These are phyloP conservation scores for Cyclopterus lumpus DNA, from an alignment of 2,797 vertebrate genomes.

Conservation along the genomic window DNA sequence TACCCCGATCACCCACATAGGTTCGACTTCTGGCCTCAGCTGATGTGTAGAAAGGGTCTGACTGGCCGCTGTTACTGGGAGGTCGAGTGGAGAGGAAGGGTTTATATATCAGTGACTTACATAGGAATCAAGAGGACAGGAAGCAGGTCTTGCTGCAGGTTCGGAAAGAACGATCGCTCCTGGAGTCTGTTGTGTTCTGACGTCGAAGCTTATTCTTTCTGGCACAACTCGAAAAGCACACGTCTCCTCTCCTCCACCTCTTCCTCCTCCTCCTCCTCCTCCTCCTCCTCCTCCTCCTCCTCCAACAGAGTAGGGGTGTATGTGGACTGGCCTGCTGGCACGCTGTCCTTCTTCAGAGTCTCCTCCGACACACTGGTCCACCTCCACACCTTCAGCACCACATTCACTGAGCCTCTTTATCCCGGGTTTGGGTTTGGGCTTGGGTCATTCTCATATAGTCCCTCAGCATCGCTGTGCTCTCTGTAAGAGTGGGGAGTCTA, in stretches of 20 bases:
- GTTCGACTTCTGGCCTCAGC: slow-evolving; percentile 11
- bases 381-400: slow-evolving; percentile 39
- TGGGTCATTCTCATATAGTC: background rate
- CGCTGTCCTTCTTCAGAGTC: slow-evolving; percentile 46
- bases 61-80: slow-evolving; percentile 37
- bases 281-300: no score
- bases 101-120: background rate
- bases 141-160: background rate
- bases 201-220: background rate
- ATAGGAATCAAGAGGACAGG: background rate
- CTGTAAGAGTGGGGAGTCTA: background rate
- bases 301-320: slow-evolving; percentile 28
- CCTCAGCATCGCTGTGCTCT: slow-evolving; percentile 17
- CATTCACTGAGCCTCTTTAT: slow-evolving; percentile 42
- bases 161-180: slow-evolving; percentile 1
- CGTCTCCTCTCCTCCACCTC: background rate
- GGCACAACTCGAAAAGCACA: background rate
- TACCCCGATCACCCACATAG: slow-evolving; percentile 15
- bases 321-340: slow-evolving; percentile 35
- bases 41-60: slow-evolving; percentile 11
- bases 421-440: slow-evolving; percentile 29
- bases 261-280: background rate
- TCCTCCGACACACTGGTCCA: slow-evolving; percentile 24
- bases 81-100: slow-evolving; percentile 12
- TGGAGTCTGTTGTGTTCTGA: slow-evolving; percentile 5